These are phyloP conservation scores for Paratilapia polleni DNA, from an alignment of 2,113 vertebrate genomes.

Conservation along the genomic window DNA sequence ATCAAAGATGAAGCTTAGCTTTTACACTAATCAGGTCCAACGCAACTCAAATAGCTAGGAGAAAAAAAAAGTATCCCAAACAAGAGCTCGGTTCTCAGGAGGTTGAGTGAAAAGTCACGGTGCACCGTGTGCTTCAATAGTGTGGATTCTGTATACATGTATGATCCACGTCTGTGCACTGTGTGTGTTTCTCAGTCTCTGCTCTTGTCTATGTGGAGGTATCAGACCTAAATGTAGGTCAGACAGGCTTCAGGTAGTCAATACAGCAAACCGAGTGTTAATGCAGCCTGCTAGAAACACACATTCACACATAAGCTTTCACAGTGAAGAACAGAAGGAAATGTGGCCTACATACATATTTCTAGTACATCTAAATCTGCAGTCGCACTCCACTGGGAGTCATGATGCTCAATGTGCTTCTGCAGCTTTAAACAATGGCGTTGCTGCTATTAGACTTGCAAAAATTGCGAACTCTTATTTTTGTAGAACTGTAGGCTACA, in stretches of 20 bases:
- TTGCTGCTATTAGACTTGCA: neutral
- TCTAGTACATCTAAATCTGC: slow-evolving; percentile 18
- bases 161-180: neutral
- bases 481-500: fast-evolving
- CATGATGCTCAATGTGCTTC: neutral
- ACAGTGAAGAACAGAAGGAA: neutral
- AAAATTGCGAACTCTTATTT: neutral
- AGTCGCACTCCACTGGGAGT: neutral
- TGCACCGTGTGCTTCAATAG: neutral
- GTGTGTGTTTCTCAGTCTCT: neutral
- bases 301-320: neutral
- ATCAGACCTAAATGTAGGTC: slow-evolving; percentile 57
- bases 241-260: slow-evolving; percentile 26
- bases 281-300: neutral
- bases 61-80: neutral
- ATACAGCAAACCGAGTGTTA: neutral
- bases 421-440: neutral
- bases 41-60: too few relatives aligned
- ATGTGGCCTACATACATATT: slow-evolving; percentile 44
- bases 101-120: neutral
- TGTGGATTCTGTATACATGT: neutral
- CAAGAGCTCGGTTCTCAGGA: neutral
- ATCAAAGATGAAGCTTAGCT: too few relatives aligned
- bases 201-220: neutral
- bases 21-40: too few relatives aligned